phyloP scores from a whole-genome alignment of 2,797 vertebrate species.

The Heliangelus exortis region DNA sequence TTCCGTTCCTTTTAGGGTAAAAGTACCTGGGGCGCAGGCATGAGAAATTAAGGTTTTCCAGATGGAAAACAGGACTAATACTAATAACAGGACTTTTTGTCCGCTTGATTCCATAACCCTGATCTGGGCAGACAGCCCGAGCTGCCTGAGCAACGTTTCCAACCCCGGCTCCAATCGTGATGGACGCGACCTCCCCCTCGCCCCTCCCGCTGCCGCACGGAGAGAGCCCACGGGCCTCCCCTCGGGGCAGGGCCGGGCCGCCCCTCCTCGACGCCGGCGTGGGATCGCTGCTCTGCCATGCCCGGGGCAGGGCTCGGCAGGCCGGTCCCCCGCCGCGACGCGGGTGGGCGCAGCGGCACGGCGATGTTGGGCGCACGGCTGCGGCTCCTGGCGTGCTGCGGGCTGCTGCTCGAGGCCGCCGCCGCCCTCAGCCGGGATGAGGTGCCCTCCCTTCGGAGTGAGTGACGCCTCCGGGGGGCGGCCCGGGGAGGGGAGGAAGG shows the following conservation, averaged over 20 bases:
- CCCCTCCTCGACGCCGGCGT: neutral
- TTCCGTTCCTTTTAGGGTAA: neutral
- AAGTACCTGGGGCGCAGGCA: fast-evolving
- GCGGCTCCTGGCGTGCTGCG: neutral
- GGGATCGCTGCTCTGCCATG: constrained; percentile 27
- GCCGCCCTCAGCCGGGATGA: neutral
- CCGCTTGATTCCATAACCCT: neutral
- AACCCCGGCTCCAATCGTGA: fast-evolving
- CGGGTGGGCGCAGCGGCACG: neutral
- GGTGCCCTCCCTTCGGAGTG: constrained; percentile 44
- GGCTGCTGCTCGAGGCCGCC: neutral
- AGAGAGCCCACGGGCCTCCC: neutral
- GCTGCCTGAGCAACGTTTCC: fast-evolving
- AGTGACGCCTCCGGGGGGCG: constrained; percentile 4
- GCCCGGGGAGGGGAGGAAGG: neutral
- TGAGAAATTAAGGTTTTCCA: neutral
- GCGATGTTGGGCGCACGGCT: constrained; percentile 17
- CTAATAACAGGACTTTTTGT: neutral
- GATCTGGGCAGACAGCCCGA: fast-evolving
- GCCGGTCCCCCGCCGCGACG: neutral
- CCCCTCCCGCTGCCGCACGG: neutral
- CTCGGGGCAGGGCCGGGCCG: neutral
- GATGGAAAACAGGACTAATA: neutral
- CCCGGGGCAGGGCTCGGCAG: neutral
- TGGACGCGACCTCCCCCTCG: no score